Base-by-base conservation (phyloP, 2,113 vertebrate genomes). In the Baryphthengus martii region DNA sequence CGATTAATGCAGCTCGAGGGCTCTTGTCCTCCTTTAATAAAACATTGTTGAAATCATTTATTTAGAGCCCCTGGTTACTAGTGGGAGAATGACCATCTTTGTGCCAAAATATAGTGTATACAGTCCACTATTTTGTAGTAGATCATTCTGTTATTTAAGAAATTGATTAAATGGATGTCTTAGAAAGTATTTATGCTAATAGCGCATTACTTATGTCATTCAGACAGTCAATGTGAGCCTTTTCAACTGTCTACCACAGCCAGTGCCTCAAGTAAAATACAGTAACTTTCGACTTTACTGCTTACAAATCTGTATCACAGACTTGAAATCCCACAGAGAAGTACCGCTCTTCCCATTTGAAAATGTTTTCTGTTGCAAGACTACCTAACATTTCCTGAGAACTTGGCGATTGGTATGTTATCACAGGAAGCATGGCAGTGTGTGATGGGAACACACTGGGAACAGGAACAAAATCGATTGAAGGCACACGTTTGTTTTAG, bases 11-110 rank as follows among this genome's bases (percentile, higher is more conserved):
- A 99, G 98, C 98, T 98, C 83, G 97, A 99, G 99, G 98, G 98
- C 99, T 98, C 99, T 99, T 98, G 98, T 98, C 98, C 98, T 98
- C 97, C 97, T 98, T 98, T 98, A 99, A 99, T 99, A 99, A 99
- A 99, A 99, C 99, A 99, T 99, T 99, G 98, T 99, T 98, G 98
- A 98, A 99, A 99, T 99, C 98, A 98, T 98, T 98, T 98, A 99
- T 99, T 98, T 99, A 98, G 98, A 99, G 98, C 95, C 97, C 98
- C 97, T 97, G 97, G 98, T 98, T 98, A 98, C 98, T 98, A 98
- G 97, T 95, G 97, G 97, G 97, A 98, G 97, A 97, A 98, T 98
- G 98, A 98, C 97, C 97, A 98, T 98, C 98, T 98, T 98, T 98
- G 98, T 98, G 98, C 97, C 98, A 98, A 98, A 98, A 98, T 98